Evolutionary conservation across 2,113 vertebrate genomes (phyloP).

Genomic region (Heptranchias perlo): DNA sequence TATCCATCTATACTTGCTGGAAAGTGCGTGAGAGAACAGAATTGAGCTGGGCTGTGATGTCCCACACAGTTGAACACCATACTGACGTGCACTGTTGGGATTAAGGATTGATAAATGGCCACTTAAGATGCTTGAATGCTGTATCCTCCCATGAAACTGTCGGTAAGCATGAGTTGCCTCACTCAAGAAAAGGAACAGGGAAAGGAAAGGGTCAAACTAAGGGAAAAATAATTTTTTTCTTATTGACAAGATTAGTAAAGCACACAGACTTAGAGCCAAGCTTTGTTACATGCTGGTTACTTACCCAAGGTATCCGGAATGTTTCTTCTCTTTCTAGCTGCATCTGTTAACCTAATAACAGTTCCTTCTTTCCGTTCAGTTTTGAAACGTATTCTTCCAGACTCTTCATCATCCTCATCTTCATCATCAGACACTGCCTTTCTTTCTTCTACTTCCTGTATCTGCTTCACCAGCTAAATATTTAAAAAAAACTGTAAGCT

Average conservation of each 20-base stretch:
- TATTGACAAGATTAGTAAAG: background rate
- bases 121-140: background rate
- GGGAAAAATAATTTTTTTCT: background rate
- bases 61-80: background rate
- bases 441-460: slow-evolving; percentile 58
- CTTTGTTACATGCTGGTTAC: background rate
- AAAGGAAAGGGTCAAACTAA: background rate
- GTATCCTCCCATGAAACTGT: background rate
- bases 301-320: slow-evolving; percentile 96
- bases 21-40: background rate
- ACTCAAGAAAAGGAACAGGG: too few species aligned
- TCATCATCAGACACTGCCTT: slow-evolving; percentile 78
- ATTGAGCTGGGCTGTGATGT: background rate
- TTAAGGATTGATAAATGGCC: background rate
- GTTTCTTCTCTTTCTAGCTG: slow-evolving; percentile 78
- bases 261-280: background rate
- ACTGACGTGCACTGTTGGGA: background rate
- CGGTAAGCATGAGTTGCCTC: too few species aligned
- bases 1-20: background rate
- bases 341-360: slow-evolving; percentile 81
- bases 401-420: slow-evolving; percentile 83
- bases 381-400: slow-evolving; percentile 85
- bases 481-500: slow-evolving; percentile 39
- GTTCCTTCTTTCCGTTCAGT: slow-evolving; percentile 87
- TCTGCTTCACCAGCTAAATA: slow-evolving; percentile 66